Conservation (phyloP, 2,888 invertebrate genomes). For the Operophtera brumata region DNA sequence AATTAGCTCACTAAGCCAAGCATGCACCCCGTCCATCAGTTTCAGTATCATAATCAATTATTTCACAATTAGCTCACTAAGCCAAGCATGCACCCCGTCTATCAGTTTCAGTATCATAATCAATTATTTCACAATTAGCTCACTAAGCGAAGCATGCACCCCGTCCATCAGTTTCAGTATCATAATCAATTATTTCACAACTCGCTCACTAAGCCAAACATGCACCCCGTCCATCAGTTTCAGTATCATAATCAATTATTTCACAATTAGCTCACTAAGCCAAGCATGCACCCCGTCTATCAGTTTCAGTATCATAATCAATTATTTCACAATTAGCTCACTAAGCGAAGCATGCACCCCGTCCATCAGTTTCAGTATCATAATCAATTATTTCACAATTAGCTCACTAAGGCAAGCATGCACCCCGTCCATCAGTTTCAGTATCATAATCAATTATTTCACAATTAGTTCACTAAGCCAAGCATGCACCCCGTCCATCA, state of each 20-base stretch:
- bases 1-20: background rate
- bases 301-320: background rate
- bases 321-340: background rate
- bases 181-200: background rate
- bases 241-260: background rate
- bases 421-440: background rate
- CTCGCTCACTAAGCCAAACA: background rate
- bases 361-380: background rate
- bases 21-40: background rate
- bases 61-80: background rate
- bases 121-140: background rate
- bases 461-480: constrained; percentile 1
- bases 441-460: background rate
- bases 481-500: background rate
- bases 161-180: background rate
- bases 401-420: background rate
- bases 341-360: background rate
- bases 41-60: background rate
- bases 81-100: background rate
- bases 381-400: background rate
- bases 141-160: background rate
- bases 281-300: background rate
- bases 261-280: background rate
- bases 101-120: background rate
- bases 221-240: background rate